phyloP scores from a whole-genome alignment of 2,888 invertebrate species.

The Catocala fraxini region DNA sequence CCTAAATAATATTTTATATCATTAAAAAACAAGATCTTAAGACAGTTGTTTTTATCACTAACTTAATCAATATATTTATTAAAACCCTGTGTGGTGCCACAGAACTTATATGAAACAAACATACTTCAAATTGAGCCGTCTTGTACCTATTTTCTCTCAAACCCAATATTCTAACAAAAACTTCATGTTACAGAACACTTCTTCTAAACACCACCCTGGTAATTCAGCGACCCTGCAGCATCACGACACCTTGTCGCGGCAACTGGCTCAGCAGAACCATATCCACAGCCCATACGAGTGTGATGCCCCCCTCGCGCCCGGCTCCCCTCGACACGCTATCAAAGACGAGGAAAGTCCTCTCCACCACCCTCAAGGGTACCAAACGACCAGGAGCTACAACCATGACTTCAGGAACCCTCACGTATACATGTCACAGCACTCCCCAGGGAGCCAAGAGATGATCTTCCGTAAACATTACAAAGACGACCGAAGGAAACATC shows the following conservation, averaged over 20 bases:
- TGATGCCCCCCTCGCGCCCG: slow-evolving; percentile 78
- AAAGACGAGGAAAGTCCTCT: slow-evolving; percentile 81
- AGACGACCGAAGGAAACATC: slow-evolving; percentile 80
- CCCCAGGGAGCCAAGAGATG: slow-evolving; percentile 83
- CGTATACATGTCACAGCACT: slow-evolving; percentile 83
- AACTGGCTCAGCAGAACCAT: slow-evolving; percentile 81
- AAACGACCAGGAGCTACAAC: slow-evolving; percentile 81
- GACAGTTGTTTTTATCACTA: too few species aligned
- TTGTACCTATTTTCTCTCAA: slow-evolving; percentile 21
- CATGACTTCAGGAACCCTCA: slow-evolving; percentile 83
- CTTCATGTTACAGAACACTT: slow-evolving; percentile 91
- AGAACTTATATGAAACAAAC: too few species aligned
- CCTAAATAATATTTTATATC: too few species aligned
- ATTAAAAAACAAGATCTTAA: too few species aligned
- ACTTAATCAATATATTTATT: too few species aligned
- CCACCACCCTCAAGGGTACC: slow-evolving; percentile 77
- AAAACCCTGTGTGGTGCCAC: too few species aligned
- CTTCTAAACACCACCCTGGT: slow-evolving; percentile 92
- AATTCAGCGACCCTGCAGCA: slow-evolving; percentile 90
- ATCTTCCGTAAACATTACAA: slow-evolving; percentile 82
- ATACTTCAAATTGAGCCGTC: slow-evolving; percentile 59
- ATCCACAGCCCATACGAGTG: slow-evolving; percentile 87
- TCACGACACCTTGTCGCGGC: slow-evolving; percentile 87
- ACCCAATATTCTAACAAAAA: slow-evolving; percentile 16
- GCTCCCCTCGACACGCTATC: slow-evolving; percentile 79